phyloP scores from a whole-genome alignment of 2,797 vertebrate species.

The Melanotaenia pygmaea region DNA sequence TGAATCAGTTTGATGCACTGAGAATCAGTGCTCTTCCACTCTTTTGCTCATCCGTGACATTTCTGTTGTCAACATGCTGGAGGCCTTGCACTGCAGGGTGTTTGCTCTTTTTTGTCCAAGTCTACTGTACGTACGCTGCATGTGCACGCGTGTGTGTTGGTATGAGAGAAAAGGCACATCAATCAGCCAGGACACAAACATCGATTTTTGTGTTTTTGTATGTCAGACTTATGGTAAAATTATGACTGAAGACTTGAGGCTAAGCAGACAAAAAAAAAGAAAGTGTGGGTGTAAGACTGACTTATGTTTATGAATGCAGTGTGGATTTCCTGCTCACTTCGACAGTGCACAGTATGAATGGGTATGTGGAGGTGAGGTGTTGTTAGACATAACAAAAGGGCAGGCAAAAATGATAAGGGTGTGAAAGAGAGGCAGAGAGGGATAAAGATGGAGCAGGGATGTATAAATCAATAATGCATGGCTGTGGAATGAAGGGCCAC shows the following conservation, averaged over 20 bases:
- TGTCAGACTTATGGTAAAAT: conserved; percentile 29
- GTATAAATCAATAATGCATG: conserved; percentile 72
- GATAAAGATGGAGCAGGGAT: conserved; percentile 53
- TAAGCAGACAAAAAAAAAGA: conserved; percentile 23
- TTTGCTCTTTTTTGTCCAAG: background rate
- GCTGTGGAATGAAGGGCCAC: conserved; percentile 50
- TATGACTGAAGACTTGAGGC: conserved; percentile 53
- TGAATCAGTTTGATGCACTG: conserved; percentile 41
- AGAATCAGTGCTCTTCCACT: conserved; percentile 35
- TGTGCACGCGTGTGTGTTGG: background rate
- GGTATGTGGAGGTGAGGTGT: background rate
- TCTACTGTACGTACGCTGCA: background rate
- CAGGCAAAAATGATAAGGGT: conserved; percentile 27
- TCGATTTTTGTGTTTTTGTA: conserved; percentile 53
- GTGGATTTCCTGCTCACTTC: conserved; percentile 21
- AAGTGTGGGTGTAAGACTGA: conserved; percentile 16
- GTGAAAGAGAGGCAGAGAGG: conserved; percentile 25
- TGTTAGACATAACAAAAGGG: conserved; percentile 32
- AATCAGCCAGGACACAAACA: conserved; percentile 59
- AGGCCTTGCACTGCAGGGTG: conserved; percentile 25
- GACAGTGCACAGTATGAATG: conserved; percentile 3
- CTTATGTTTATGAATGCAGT: conserved; percentile 21
- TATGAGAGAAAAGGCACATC: conserved; percentile 45
- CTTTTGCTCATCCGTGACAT: conserved; percentile 29
- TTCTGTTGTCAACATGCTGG: conserved; percentile 36